Percentiles rank a stretch among this genome's conserved stretches.
These are phyloP conservation scores for Ammospiza nelsoni DNA, from an alignment of 2,113 vertebrate genomes.

Conservation along the genomic window DNA sequence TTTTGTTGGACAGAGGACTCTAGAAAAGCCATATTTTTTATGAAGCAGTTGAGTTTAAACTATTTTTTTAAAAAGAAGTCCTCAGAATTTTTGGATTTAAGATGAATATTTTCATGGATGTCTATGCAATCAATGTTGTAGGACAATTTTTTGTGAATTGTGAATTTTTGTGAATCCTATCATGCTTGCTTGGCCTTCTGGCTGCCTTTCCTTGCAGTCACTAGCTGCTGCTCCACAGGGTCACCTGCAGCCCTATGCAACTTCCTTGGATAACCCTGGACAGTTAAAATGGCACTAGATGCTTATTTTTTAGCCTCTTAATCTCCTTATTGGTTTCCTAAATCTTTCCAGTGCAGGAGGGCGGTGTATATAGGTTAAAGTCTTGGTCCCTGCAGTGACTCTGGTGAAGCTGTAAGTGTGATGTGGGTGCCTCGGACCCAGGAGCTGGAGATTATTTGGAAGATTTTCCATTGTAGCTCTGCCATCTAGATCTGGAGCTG, in stretches of 20 bases:
- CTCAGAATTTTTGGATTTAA: background rate
- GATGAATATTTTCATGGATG: background rate
- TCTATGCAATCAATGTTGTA: background rate
- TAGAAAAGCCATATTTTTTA: background rate
- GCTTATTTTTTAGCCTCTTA: background rate
- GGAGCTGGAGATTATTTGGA: background rate
- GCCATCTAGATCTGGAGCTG: background rate
- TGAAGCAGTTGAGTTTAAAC: background rate
- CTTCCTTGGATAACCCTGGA: background rate
- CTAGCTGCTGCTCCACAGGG: background rate
- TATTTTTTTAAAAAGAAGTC: background rate
- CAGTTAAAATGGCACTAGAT: background rate
- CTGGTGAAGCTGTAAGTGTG: background rate
- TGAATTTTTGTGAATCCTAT: background rate
- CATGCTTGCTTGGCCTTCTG: background rate
- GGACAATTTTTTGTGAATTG: background rate
- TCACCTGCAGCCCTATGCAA: background rate
- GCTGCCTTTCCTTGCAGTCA: background rate
- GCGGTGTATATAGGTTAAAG: background rate
- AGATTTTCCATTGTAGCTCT: background rate
- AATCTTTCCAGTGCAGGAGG: background rate
- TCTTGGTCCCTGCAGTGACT: background rate
- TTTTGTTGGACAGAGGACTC: background rate
- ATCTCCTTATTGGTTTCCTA: background rate
- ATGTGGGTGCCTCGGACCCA: accelerated